A percentile compares a stretch with the other conserved stretches of the same genome.
These are phyloP conservation scores for Cheilosia variabilis DNA, from an alignment of 2,888 invertebrate genomes.

Conservation along the genomic window DNA sequence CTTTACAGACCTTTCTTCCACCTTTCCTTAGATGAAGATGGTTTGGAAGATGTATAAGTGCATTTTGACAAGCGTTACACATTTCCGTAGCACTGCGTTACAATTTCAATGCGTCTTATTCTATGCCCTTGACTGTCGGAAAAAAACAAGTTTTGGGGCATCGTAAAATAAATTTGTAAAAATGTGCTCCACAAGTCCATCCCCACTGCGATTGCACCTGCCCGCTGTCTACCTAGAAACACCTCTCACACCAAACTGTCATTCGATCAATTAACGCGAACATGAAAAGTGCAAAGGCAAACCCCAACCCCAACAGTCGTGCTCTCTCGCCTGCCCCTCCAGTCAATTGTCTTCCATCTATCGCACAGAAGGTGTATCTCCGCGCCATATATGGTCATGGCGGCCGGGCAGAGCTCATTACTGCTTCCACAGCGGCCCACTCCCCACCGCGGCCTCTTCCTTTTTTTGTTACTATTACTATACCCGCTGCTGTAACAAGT, in stretches of 20 bases:
- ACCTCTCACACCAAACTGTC: conserved; percentile 17
- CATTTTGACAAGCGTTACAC: too few relatives aligned
- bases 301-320: conserved; percentile 8
- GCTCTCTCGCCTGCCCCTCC: neutral
- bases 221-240: neutral
- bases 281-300: conserved; percentile 21
- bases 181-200: neutral
- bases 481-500: conserved; percentile 46
- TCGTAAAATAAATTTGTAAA: neutral
- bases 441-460: neutral
- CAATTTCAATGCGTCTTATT: too few relatives aligned
- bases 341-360: neutral
- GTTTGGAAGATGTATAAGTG: neutral
- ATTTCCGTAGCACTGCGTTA: too few relatives aligned
- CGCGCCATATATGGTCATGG: conserved; percentile 49
- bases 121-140: too few relatives aligned
- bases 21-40: too few relatives aligned
- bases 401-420: conserved; percentile 50
- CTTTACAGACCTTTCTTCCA: too few relatives aligned
- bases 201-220: neutral
- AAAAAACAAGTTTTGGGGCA: too few relatives aligned
- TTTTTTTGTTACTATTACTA: conserved; percentile 19
- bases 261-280: conserved; percentile 31
- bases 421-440: conserved; percentile 40
- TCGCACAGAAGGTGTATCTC: neutral